Percentiles rank a stretch among this genome's conserved stretches.
phyloP scores from a whole-genome alignment of 1,140 invertebrate species.

The Drosophila repletoides region DNA sequence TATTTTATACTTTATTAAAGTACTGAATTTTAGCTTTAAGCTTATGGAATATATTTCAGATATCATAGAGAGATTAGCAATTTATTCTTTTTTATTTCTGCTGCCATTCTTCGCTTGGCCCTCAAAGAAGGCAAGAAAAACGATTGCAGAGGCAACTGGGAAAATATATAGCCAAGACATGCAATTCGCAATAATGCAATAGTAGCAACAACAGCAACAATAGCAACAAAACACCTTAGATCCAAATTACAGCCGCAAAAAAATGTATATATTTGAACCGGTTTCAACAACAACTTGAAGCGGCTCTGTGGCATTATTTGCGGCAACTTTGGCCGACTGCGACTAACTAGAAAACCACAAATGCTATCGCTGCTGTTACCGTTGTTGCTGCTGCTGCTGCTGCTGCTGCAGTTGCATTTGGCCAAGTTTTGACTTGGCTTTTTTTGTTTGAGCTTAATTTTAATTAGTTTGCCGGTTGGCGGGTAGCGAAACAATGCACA shows the following conservation, averaged over 20 bases:
- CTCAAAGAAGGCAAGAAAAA: background rate
- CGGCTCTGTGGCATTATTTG: slow-evolving; percentile 43
- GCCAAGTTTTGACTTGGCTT: slow-evolving; percentile 49
- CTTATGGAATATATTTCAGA: background rate
- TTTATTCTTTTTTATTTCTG: background rate
- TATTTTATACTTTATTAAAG: no score
- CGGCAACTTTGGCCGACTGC: slow-evolving; percentile 48
- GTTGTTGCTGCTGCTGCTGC: slow-evolving; percentile 15
- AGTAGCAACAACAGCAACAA: slow-evolving; percentile 25
- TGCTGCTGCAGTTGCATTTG: slow-evolving; percentile 23
- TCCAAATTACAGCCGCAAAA: slow-evolving; percentile 68
- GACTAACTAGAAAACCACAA: slow-evolving; percentile 56
- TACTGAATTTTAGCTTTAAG: background rate
- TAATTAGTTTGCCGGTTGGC: slow-evolving; percentile 47
- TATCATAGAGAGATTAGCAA: background rate
- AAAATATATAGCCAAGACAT: slow-evolving; percentile 55
- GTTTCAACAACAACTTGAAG: slow-evolving; percentile 58
- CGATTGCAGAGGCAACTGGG: background rate
- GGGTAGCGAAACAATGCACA: slow-evolving; percentile 21
- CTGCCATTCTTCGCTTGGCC: background rate
- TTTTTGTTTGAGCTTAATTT: slow-evolving; percentile 27
- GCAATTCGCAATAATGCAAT: slow-evolving; percentile 59
- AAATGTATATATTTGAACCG: slow-evolving; percentile 69
- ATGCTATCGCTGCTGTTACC: slow-evolving; percentile 20
- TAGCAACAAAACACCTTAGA: slow-evolving; percentile 56